Evolutionary conservation across 2,797 vertebrate species (phyloP).

Genomic region (Hydrocynus forskahlii): DNA sequence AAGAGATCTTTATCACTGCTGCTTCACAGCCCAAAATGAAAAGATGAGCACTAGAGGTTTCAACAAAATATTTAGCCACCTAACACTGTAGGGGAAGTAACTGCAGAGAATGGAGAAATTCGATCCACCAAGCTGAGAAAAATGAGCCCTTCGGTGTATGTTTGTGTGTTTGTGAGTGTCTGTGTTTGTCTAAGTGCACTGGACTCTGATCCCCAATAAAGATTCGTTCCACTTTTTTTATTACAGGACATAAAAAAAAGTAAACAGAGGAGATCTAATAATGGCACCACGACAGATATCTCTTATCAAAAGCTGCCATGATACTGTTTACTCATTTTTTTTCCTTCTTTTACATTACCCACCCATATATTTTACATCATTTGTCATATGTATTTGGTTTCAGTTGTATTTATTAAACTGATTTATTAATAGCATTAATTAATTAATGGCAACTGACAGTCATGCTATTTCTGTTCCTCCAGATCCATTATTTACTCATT

Average conservation of each 20-base stretch:
- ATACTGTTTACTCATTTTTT: neutral
- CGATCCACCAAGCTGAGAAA: neutral
- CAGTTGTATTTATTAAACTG: neutral
- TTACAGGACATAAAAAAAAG: conserved; percentile 56
- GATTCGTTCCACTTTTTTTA: conserved; percentile 59
- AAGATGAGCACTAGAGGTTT: no score
- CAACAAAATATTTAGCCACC: no score
- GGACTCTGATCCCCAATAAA: conserved; percentile 71
- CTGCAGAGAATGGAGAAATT: neutral
- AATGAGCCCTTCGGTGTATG: neutral
- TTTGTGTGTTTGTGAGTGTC: conserved; percentile 8
- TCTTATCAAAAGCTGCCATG: conserved; percentile 46
- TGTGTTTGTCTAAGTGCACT: conserved; percentile 46
- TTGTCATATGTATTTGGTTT: neutral
- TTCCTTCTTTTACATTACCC: neutral
- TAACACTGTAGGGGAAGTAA: neutral
- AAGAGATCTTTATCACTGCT: no score
- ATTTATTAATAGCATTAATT: no score
- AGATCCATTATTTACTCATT: neutral
- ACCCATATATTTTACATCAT: neutral
- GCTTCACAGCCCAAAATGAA: no score
- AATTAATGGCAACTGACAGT: neutral
- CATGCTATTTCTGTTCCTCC: neutral
- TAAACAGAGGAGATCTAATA: conserved; percentile 61
- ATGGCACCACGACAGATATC: conserved; percentile 23